A percentile compares a stretch with the other conserved stretches of the same genome.
Evolutionary conservation across 2,797 vertebrate genomes (phyloP).

Genomic region (Sphenodon punctatus): DNA sequence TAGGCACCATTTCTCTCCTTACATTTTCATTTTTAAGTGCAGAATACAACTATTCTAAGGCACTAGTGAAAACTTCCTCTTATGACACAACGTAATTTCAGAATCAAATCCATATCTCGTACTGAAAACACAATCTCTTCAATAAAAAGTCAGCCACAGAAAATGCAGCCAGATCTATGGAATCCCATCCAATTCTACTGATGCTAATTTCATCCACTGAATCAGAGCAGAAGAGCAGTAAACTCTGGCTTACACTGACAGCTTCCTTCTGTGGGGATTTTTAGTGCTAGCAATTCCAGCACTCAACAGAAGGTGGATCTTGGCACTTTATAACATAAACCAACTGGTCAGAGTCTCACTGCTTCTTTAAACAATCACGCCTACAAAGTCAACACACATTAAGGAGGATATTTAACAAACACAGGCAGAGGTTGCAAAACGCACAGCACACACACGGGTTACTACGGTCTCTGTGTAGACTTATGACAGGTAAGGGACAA

Average conservation of each 20-base stretch:
- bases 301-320: constrained; percentile 14
- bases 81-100: too few species aligned
- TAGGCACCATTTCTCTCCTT: too few species aligned
- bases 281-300: not conserved
- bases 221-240: not conserved
- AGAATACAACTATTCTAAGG: too few species aligned
- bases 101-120: too few species aligned
- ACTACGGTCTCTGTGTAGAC: not conserved
- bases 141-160: too few species aligned
- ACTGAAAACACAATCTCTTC: too few species aligned
- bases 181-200: not conserved
- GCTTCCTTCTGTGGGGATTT: not conserved
- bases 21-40: too few species aligned
- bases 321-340: not conserved
- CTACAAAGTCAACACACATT: not conserved
- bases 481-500: not conserved
- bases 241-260: not conserved
- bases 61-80: too few species aligned
- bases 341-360: not conserved
- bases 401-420: not conserved
- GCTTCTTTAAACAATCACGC: not conserved
- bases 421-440: not conserved
- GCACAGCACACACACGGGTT: not conserved
- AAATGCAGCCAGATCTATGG: accelerated
- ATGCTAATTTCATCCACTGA: not conserved